phyloP scores from a whole-genome alignment of 2,888 invertebrate species.

The Polyommatus iphigenia region DNA sequence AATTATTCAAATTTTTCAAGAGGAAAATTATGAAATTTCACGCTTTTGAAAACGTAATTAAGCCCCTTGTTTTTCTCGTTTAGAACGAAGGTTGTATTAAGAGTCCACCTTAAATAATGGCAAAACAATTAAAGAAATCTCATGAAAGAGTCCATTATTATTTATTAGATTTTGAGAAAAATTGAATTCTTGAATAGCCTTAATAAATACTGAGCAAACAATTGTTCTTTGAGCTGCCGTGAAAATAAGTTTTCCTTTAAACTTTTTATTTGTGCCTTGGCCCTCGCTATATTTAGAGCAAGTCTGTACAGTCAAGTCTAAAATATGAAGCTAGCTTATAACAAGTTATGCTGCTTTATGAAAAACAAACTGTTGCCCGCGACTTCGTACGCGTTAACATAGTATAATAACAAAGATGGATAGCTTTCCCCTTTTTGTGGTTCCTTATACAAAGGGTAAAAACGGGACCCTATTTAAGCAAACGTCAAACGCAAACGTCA shows the following conservation, averaged over 20 bases:
- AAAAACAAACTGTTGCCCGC: no score
- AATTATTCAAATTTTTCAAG: conserved; percentile 35
- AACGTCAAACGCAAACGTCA: no score
- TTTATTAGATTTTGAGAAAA: not conserved
- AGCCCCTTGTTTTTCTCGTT: conserved; percentile 16
- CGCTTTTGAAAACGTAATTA: conserved; percentile 9
- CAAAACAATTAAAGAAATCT: not conserved
- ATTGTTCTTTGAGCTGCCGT: conserved; percentile 7
- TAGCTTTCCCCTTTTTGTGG: no score
- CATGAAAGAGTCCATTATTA: not conserved
- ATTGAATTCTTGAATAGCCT: not conserved
- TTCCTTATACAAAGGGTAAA: no score
- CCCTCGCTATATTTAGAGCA: not conserved
- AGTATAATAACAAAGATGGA: no score
- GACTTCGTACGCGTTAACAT: no score
- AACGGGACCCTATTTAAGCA: no score
- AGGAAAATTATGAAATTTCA: conserved; percentile 10
- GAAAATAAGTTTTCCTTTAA: conserved; percentile 3
- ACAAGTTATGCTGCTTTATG: no score
- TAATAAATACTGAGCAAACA: conserved; percentile 1
- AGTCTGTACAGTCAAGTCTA: not conserved
- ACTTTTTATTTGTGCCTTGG: not conserved
- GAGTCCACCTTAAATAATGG: not conserved
- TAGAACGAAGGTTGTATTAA: not conserved
- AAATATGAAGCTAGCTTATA: not conserved